Conservation (phyloP, 2,113 vertebrate species). For the Erinaceus europaeus region DNA sequence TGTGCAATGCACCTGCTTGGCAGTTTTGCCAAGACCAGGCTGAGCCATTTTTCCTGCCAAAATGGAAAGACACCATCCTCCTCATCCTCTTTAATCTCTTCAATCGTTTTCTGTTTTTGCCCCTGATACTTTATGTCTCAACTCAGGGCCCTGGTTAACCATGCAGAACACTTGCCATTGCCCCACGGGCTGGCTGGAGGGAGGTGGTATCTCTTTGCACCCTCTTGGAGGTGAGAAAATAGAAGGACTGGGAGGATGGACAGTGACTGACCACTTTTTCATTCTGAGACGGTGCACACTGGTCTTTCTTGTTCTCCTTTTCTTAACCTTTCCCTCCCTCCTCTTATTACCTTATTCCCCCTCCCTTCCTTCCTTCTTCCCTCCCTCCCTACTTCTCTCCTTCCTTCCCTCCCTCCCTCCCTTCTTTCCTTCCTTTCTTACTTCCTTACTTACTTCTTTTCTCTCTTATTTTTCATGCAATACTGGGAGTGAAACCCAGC, state of each 20-base stretch:
- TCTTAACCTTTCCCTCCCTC: too few relatives aligned
- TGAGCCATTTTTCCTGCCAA: background rate
- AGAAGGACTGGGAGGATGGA: background rate
- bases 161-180: background rate
- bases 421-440: too few relatives aligned
- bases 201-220: background rate
- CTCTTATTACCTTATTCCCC: too few relatives aligned
- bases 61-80: slow-evolving; percentile 1
- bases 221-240: background rate
- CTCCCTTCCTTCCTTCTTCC: too few relatives aligned
- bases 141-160: background rate
- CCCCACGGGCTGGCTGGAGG: too few relatives aligned
- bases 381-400: too few relatives aligned
- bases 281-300: background rate
- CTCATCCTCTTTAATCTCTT: background rate
- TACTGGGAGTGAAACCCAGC: too few relatives aligned
- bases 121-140: background rate
- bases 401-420: too few relatives aligned
- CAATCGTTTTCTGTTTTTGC: background rate
- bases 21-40: background rate
- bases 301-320: too few relatives aligned
- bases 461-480: too few relatives aligned
- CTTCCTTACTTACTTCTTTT: too few relatives aligned
- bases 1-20: background rate
- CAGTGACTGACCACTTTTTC: background rate